Conservation (phyloP, 92 coral and sea anemone species). For the Umimayanthus chanpuru region DNA sequence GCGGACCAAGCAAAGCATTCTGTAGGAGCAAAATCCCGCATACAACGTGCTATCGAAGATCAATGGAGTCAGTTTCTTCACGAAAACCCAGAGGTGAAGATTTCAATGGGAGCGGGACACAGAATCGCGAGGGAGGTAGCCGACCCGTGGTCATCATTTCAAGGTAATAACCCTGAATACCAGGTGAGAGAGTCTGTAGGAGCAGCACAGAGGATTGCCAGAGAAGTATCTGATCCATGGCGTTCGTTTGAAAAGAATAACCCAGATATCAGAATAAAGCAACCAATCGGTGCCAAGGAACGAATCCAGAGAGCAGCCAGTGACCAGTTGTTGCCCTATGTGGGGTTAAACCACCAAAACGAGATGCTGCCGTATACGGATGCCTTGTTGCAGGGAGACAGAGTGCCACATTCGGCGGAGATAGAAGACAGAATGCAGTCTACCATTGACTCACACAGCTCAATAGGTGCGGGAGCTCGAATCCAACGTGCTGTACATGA, state of each 20-base stretch:
- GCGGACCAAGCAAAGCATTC: neutral
- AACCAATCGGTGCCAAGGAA: constrained; percentile 52
- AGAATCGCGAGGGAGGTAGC: constrained; percentile 28
- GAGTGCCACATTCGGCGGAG: neutral
- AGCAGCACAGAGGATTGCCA: constrained; percentile 18
- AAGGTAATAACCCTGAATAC: constrained; percentile 6
- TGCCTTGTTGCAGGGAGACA: neutral
- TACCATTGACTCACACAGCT: neutral
- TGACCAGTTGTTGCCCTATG: neutral
- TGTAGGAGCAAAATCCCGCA: constrained; percentile 48
- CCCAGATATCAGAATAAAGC: constrained; percentile 3
- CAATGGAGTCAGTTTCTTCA: constrained; percentile 55
- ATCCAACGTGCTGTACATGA: constrained; percentile 50
- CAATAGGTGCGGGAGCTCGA: constrained; percentile 58
- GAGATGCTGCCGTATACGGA: neutral
- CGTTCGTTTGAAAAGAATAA: constrained; percentile 7
- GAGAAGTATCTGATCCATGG: constrained; percentile 36
- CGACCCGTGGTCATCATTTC: constrained; percentile 34
- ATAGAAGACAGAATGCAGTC: neutral
- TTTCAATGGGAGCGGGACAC: constrained; percentile 16
- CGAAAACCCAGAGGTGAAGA: constrained; percentile 51
- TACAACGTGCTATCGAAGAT: constrained; percentile 55
- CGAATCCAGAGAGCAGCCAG: constrained; percentile 59
- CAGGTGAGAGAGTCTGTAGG: constrained; percentile 19
- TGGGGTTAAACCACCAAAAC: neutral